These are phyloP conservation scores for Steinernema carpocapsae DNA, from an alignment of 2,888 invertebrate genomes.

Conservation along the genomic window DNA sequence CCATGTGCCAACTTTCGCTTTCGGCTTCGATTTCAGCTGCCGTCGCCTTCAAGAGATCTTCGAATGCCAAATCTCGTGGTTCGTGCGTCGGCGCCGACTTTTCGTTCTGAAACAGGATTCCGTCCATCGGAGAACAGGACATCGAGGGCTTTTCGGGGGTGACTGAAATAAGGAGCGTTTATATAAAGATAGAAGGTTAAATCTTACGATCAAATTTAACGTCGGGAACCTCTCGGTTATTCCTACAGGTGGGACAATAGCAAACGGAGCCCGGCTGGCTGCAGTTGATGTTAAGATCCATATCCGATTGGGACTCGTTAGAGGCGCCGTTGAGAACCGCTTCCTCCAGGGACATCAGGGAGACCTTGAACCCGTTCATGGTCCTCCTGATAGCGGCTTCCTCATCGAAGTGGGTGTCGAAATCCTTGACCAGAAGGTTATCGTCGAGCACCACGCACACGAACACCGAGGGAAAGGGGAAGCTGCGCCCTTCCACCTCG, in stretches of 20 bases:
- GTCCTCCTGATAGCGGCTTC: not conserved
- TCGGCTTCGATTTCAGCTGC: not conserved
- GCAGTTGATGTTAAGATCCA: conserved; percentile 22
- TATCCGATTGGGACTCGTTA: not conserved
- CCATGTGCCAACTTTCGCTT: conserved; percentile 26
- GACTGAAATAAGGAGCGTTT: not conserved
- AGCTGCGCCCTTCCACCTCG: conserved; percentile 83
- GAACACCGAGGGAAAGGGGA: conserved; percentile 94
- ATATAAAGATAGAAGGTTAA: not conserved
- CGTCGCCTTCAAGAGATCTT: not conserved
- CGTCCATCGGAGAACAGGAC: not conserved
- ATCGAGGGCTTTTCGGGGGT: not conserved
- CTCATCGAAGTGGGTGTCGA: conserved; percentile 1
- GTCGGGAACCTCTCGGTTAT: not conserved
- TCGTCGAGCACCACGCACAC: conserved; percentile 88
- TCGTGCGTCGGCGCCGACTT: not conserved
- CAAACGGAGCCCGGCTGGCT: conserved; percentile 23
- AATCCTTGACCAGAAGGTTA: conserved; percentile 43
- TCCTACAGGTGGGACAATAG: not conserved
- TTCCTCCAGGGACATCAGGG: conserved; percentile 27
- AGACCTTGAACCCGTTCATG: conserved; percentile 15
- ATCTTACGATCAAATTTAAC: conserved; percentile 10
- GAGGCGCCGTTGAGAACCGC: not conserved
- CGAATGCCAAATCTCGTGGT: not conserved
- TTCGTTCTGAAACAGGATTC: not conserved